A percentile compares a stretch with the other conserved stretches of the same genome.
Conservation (phyloP, 2,888 invertebrate species). For the Phorcus lineatus region DNA sequence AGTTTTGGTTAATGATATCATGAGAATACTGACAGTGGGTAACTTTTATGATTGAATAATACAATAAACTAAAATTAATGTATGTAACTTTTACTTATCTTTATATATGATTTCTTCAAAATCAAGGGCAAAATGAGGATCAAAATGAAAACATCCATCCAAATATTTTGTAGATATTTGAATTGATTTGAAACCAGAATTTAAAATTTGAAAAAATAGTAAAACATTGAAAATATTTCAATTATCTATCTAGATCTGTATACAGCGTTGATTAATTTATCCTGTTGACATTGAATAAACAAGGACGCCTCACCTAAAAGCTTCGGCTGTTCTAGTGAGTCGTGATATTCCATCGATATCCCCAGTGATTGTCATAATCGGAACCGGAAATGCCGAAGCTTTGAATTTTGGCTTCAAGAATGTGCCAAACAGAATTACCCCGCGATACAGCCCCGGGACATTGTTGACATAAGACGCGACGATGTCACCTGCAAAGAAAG, state of each 20-base stretch:
- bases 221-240: too few species aligned
- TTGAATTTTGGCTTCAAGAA: slow-evolving; percentile 30
- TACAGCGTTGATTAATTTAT: too few species aligned
- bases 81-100: too few species aligned
- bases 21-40: too few species aligned
- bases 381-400: slow-evolving; percentile 34
- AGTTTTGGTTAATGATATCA: background rate
- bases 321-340: slow-evolving; percentile 38
- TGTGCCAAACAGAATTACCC: slow-evolving; percentile 42
- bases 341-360: slow-evolving; percentile 47
- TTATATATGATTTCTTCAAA: too few species aligned
- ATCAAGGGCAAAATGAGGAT: too few species aligned
- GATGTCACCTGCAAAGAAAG: slow-evolving; percentile 28
- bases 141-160: background rate
- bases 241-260: too few species aligned
- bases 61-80: too few species aligned
- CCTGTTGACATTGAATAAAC: too few species aligned
- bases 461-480: slow-evolving; percentile 31
- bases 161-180: background rate
- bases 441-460: slow-evolving; percentile 23
- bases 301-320: slow-evolving; percentile 29
- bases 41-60: too few species aligned
- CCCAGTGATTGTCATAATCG: slow-evolving; percentile 42
- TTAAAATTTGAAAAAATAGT: too few species aligned
- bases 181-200: background rate